Evolutionary conservation across 2,888 invertebrate species (phyloP).

Genomic region (Epinotia nisella): DNA sequence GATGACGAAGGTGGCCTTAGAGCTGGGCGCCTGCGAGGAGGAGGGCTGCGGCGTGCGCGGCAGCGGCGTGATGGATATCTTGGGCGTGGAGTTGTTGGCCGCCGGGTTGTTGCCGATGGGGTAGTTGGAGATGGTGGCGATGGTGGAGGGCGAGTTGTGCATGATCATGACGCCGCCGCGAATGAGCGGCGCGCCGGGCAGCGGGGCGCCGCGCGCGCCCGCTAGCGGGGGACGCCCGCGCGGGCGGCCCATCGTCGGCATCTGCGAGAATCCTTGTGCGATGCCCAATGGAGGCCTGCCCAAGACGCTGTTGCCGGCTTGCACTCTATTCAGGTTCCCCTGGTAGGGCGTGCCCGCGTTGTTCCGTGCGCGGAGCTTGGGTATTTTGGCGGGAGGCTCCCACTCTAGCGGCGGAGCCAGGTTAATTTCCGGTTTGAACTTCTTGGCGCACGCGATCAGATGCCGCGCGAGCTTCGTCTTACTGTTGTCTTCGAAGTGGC

Average conservation of each 20-base stretch:
- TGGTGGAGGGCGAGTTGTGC: conserved; percentile 83
- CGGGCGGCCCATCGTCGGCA: conserved; percentile 73
- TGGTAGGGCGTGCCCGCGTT: conserved; percentile 78
- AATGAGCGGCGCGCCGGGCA: conserved; percentile 79
- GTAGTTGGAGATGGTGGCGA: conserved; percentile 75
- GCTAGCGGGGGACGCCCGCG: conserved; percentile 78
- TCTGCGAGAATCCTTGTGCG: conserved; percentile 61
- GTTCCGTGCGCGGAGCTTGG: conserved; percentile 84
- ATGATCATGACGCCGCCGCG: conserved; percentile 88
- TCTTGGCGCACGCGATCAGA: conserved; percentile 94
- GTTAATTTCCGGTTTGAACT: conserved; percentile 95
- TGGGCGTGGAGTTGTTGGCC: conserved; percentile 87
- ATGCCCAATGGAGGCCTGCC: conserved; percentile 71
- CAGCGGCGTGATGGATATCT: conserved; percentile 96
- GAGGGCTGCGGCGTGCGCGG: conserved; percentile 87
- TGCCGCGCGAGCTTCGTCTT: conserved; percentile 96
- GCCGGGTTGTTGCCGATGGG: conserved; percentile 71
- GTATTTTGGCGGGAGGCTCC: conserved; percentile 98
- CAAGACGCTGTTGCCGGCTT: conserved; percentile 75
- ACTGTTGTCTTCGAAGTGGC: conserved; percentile 97
- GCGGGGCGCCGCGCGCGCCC: conserved; percentile 63
- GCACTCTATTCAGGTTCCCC: conserved; percentile 78
- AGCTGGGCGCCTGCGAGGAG: conserved; percentile 70
- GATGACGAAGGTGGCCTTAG: conserved; percentile 95
- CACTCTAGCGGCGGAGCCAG: conserved; percentile 94